Evolutionary conservation across 2,888 invertebrate species (phyloP).

Genomic region (Calameuta idolon): DNA sequence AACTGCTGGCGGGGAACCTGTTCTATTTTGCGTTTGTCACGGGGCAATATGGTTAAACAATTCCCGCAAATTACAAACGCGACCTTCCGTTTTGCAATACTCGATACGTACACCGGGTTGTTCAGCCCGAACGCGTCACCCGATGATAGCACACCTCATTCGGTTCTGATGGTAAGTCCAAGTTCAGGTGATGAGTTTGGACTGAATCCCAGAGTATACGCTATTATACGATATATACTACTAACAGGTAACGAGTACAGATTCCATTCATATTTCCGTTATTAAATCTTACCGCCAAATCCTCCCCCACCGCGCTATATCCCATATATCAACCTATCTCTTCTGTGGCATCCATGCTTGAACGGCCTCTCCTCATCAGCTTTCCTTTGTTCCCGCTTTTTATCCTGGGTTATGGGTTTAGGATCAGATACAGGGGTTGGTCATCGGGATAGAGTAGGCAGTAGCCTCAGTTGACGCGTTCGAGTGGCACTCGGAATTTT

Average conservation of each 20-base stretch:
- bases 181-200: too few species aligned
- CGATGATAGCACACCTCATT: too few species aligned
- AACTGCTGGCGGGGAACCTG: not conserved
- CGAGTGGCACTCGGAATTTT: constrained; percentile 5
- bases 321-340: not conserved
- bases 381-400: constrained; percentile 6
- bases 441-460: not conserved
- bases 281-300: not conserved
- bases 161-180: too few species aligned
- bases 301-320: not conserved
- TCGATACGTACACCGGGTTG: not conserved
- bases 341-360: not conserved
- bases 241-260: not conserved
- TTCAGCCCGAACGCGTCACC: too few species aligned
- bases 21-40: not conserved
- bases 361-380: not conserved
- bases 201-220: not conserved
- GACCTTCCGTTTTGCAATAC: not conserved
- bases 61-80: not conserved
- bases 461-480: constrained; percentile 1
- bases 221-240: not conserved
- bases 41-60: not conserved
- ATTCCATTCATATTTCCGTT: not conserved
- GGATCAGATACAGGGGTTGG: not conserved
- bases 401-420: constrained; percentile 1